A percentile compares a stretch with the other conserved stretches of the same genome.
These are phyloP conservation scores for Dioctria rufipes DNA, from an alignment of 2,888 invertebrate genomes.

Conservation along the genomic window DNA sequence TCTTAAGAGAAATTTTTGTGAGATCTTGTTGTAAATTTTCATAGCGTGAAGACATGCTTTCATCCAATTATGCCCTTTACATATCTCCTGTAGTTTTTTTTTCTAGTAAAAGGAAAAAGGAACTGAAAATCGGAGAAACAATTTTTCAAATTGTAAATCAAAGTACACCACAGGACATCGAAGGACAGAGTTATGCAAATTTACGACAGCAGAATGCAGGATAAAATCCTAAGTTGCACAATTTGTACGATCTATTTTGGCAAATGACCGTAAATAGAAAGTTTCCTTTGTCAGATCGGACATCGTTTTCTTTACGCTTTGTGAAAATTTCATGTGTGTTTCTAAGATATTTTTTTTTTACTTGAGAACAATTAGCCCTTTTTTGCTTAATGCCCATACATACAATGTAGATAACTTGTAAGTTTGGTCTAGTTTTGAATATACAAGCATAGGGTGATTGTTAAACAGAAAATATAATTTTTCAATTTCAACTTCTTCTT, in stretches of 20 bases:
- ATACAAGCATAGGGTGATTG: no score
- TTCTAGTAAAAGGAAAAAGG: slow-evolving; percentile 17
- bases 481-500: no score
- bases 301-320: no score
- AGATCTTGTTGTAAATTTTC: neutral
- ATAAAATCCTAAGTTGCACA: slow-evolving; percentile 25
- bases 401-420: no score
- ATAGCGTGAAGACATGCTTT: slow-evolving; percentile 37
- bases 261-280: neutral
- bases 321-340: no score
- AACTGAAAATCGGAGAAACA: slow-evolving; percentile 29
- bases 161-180: slow-evolving; percentile 28
- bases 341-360: no score
- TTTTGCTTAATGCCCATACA: no score
- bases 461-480: no score
- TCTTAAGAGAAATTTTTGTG: neutral
- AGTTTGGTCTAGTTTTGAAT: no score
- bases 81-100: neutral
- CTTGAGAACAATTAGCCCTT: no score
- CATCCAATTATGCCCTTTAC: neutral
- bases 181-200: slow-evolving; percentile 46
- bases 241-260: slow-evolving; percentile 39
- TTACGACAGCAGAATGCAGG: slow-evolving; percentile 12
- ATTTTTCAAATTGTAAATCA: slow-evolving; percentile 24
- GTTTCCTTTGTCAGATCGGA: neutral